Evolutionary conservation across 2,888 invertebrate genomes (phyloP).

Genomic region (Seladonia tumulorum): DNA sequence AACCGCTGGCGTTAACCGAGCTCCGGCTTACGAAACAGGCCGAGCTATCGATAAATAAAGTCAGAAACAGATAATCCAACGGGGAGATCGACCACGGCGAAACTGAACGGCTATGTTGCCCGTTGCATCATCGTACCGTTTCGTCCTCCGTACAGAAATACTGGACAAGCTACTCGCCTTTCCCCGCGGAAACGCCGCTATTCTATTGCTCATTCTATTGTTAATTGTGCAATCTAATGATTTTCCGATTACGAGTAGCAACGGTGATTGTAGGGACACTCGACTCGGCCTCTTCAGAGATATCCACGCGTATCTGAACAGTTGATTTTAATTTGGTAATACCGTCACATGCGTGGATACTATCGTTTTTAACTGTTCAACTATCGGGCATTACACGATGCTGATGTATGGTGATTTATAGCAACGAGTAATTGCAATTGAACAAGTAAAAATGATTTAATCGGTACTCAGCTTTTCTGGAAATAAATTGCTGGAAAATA

Average conservation of each 20-base stretch:
- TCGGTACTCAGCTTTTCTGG: background rate
- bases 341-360: background rate
- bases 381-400: background rate
- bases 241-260: background rate
- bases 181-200: background rate
- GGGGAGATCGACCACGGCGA: slow-evolving; percentile 20
- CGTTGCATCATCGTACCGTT: slow-evolving; percentile 47
- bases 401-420: background rate
- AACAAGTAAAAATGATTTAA: background rate
- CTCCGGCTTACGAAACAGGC: slow-evolving; percentile 66
- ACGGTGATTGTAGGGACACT: background rate
- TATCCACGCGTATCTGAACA: background rate
- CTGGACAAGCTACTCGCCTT: background rate
- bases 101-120: slow-evolving; percentile 20
- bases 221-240: background rate
- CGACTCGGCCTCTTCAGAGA: background rate
- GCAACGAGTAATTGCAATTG: background rate
- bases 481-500: background rate
- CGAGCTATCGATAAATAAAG: slow-evolving; percentile 57
- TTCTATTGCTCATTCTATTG: background rate
- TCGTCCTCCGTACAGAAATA: slow-evolving; percentile 2
- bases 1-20: slow-evolving; percentile 26
- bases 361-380: background rate
- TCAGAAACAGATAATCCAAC: slow-evolving; percentile 33
- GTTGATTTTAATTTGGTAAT: background rate